Evolutionary conservation across 1,140 invertebrate species (phyloP).

Genomic region (Druon quercuslanigerum): DNA sequence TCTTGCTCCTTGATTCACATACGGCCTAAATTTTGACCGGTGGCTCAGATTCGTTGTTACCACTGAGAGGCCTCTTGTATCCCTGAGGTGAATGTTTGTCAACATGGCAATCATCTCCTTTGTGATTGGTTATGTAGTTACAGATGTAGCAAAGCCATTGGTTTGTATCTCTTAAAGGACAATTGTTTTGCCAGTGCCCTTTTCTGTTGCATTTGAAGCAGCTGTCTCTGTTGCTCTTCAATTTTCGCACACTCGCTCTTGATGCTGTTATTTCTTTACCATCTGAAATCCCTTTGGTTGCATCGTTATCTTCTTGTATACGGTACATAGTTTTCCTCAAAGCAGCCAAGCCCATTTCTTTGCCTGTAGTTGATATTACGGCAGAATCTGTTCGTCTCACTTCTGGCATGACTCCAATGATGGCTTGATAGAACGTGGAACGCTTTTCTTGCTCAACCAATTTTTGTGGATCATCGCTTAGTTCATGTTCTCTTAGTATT

Average conservation of each 20-base stretch:
- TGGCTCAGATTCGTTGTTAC: constrained; percentile 29
- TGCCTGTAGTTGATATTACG: no score
- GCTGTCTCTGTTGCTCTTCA: constrained; percentile 27
- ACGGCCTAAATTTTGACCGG: constrained; percentile 30
- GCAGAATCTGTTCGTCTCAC: no score
- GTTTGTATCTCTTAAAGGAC: constrained; percentile 32
- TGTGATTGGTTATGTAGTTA: constrained; percentile 41
- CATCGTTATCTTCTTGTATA: constrained; percentile 34
- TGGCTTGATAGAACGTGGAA: constrained; percentile 52
- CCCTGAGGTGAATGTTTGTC: constrained; percentile 27
- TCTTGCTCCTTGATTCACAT: not conserved
- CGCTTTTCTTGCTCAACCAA: constrained; percentile 50
- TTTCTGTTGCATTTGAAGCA: constrained; percentile 44
- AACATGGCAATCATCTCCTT: constrained; percentile 37
- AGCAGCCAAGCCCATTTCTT: no score
- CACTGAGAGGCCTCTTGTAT: constrained; percentile 34
- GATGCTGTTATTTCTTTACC: constrained; percentile 37
- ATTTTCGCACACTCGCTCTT: constrained; percentile 23
- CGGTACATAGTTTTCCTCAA: no score
- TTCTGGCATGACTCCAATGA: constrained; percentile 43
- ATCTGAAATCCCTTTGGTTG: constrained; percentile 27
- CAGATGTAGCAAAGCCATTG: constrained; percentile 46
- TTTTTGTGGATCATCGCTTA: constrained; percentile 45
- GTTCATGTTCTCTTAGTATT: constrained; percentile 32
- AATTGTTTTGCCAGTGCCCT: constrained; percentile 42